Evolutionary conservation across 2,797 vertebrate species (phyloP).

Genomic region (Myripristis murdjan): DNA sequence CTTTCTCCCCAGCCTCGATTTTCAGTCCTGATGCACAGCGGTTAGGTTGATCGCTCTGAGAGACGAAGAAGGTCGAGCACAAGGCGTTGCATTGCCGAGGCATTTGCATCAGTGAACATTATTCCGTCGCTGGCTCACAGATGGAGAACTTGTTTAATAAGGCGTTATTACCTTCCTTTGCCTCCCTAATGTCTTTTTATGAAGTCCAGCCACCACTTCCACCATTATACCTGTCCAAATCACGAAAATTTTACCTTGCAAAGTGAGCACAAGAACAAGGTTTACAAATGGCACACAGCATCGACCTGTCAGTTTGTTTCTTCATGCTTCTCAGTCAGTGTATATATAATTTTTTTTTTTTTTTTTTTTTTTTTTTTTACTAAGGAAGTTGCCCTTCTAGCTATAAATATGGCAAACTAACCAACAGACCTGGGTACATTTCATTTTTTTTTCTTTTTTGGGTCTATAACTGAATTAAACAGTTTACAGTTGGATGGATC

Average conservation of each 20-base stretch:
- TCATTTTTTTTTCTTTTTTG: background rate
- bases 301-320: conserved; percentile 2
- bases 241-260: conserved; percentile 7
- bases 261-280: conserved; percentile 11
- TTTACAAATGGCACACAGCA: conserved; percentile 36
- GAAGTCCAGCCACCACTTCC: conserved; percentile 31
- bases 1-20: conserved; percentile 17
- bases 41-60: conserved; percentile 11
- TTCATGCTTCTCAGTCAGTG: conserved; percentile 17
- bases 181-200: conserved; percentile 20
- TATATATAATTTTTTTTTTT: too few relatives aligned
- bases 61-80: conserved; percentile 2
- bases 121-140: conserved; percentile 4
- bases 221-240: conserved; percentile 13
- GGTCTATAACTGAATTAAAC: background rate
- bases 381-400: background rate
- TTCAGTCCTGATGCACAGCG: background rate
- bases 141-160: conserved; percentile 13
- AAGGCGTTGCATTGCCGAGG: conserved; percentile 23
- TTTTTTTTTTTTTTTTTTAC: too few relatives aligned
- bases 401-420: background rate
- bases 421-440: background rate
- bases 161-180: conserved; percentile 9
- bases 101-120: background rate
- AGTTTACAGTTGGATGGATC: background rate